Base-by-base conservation (phyloP, 1,140 invertebrate species). In the Scaptomyza pallida region DNA sequence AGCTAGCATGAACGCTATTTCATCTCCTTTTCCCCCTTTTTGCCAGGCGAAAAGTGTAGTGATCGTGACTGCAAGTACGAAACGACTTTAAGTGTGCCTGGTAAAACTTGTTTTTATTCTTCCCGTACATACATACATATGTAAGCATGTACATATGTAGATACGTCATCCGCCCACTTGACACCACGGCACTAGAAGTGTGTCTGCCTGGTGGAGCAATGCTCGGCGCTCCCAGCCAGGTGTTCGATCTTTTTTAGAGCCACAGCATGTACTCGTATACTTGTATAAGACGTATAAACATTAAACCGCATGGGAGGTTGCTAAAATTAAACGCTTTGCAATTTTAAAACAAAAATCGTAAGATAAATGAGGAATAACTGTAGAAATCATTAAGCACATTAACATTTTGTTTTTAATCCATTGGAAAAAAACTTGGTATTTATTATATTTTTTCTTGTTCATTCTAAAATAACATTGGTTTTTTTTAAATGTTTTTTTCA, bases 201-300 rank as follows among this genome's bases (percentile, higher is more conserved):
- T 48, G 40, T 35, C 50, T 61, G 60, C 26, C 26, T 30, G 26
- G 8, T 50, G 67, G 82, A 75, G 74, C 81, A 88, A 81, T 72
- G 82, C 81, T 88, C 82, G 81, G 69, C 60, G 60, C 68, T 67
- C 72, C 56, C 54, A 64, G 23, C 56, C 61, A 86, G 73, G 70
- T 88, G 81, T 86, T 86, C 82, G 81, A 81, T 71, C 82, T 88
- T 86, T 82, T 85, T 64, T 41, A 43, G 37, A 55, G 52, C 52
- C 21, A 43, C 33, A 55, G 23, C 10, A 48, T n/a, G n/a, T n/a
- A 16, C 6, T n/a, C n/a, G n/a, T n/a, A n/a, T n/a, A n/a, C n/a
- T n/a, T n/a, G n/a, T n/a, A n/a, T n/a, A n/a, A n/a, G n/a, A n/a
- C n/a, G n/a, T 8, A 50, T 30, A 50, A 52, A 52, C 30, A 52